Evolutionary conservation across 2,888 invertebrate species (phyloP), one percentile per base, ranked within the genome.

Genomic region (Meta bourneti): DNA sequence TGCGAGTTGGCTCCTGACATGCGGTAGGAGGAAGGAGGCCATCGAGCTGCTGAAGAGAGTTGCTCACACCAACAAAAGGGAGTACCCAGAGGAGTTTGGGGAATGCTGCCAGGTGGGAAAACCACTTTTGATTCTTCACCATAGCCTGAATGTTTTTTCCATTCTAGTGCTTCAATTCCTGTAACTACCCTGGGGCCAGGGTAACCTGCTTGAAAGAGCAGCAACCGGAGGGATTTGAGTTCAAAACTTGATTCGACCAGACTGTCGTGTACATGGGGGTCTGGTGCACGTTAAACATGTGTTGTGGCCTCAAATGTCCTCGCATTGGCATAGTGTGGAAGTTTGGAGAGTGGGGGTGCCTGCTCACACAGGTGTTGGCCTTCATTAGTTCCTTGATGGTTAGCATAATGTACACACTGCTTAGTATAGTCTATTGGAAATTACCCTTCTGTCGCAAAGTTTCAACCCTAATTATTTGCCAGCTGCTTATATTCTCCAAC

Each of bases 1-100:
- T 6, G 93, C 93, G 16, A 93, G 93, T 61, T 93, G 93, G 93
- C 71, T 93, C 8, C 87, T 93, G 20, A 93, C 93, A 19, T 78
- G 90, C 20, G 92, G 92, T 20, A 85, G 93, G 77, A 87, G 77
- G 54, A 85, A 86, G 52, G 93, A 93, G 81, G 93, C 93, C 16
- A 71, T 92, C 48, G 71, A 91, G 71, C 70, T 93, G 34, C 81
- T 93, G 6, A 87, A 80, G 83, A 90, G 71, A 51, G 93, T 93
- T 16, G 93, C 93, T 20, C 81, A 85, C 19, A 81, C 91, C 13
- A 93, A 93, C 78, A 80, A 90, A 69, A 93, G 51, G 52, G 85
- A 85, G n/a, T 89, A 91, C 71, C 92, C 93, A 6, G 88, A 87
- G 7, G 89, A 92, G 81, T 92, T 88, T 79, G 91, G 74, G 48